Evolutionary conservation across 92 coral and sea anemone genomes (phyloP).

Genomic region (Siderastrea siderea): DNA sequence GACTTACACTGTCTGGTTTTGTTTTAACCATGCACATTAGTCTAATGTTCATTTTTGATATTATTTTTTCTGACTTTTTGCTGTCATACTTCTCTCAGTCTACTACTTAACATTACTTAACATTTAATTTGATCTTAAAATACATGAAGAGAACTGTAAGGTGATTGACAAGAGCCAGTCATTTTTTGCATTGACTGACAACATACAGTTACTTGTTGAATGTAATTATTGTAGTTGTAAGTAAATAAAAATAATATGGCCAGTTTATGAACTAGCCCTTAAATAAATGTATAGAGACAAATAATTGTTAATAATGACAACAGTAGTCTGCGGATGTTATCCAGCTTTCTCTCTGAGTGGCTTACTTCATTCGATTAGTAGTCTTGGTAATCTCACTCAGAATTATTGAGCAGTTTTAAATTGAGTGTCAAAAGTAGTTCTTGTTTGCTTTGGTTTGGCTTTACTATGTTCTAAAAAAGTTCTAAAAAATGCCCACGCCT

Average conservation of each 20-base stretch:
- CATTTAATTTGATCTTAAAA: not conserved
- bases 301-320: not conserved
- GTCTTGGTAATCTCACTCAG: too few species aligned
- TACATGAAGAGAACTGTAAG: not conserved
- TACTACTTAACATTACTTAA: not conserved
- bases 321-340: too few species aligned
- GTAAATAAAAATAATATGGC: conserved; percentile 40
- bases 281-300: conserved; percentile 49
- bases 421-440: too few species aligned
- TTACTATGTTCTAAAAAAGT: too few species aligned
- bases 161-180: not conserved
- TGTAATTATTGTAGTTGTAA: not conserved
- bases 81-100: not conserved
- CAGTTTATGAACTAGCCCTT: conserved; percentile 38
- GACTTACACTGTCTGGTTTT: conserved; percentile 14
- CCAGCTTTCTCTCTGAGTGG: too few species aligned
- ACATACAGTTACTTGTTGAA: conserved; percentile 7
- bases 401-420: too few species aligned
- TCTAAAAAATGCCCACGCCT: too few species aligned
- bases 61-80: not conserved
- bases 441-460: too few species aligned
- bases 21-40: not conserved
- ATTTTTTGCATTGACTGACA: conserved; percentile 16
- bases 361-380: too few species aligned
- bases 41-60: not conserved